These are phyloP conservation scores for Xenopus laevis DNA, from an alignment of 2,113 vertebrate genomes.

Conservation along the genomic window DNA sequence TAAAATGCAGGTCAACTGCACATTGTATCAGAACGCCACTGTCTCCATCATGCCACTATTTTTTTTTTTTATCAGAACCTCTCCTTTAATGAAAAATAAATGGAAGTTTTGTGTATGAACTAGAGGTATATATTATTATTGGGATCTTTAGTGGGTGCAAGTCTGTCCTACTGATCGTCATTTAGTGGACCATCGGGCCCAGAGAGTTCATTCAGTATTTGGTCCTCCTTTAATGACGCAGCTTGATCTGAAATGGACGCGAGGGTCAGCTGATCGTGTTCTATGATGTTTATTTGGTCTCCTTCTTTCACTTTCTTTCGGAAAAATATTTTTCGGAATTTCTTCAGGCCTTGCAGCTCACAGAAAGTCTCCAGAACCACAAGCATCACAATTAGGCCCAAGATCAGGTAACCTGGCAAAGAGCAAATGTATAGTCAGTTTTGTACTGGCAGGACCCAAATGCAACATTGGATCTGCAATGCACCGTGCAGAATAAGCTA, in stretches of 20 bases:
- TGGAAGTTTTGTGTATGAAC: too few relatives aligned
- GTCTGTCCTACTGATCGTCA: slow-evolving; percentile 8
- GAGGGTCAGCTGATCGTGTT: slow-evolving; percentile 90
- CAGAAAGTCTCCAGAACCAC: slow-evolving; percentile 96
- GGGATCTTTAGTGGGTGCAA: too few relatives aligned
- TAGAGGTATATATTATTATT: too few relatives aligned
- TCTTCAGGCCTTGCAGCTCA: slow-evolving; percentile 91
- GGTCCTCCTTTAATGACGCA: slow-evolving; percentile 67
- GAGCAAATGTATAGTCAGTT: not conserved
- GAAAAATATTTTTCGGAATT: slow-evolving; percentile 91
- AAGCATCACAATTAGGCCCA: slow-evolving; percentile 90
- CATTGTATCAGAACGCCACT: too few relatives aligned
- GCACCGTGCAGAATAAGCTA: too few relatives aligned
- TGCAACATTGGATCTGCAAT: not conserved
- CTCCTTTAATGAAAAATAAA: too few relatives aligned
- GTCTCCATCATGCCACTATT: too few relatives aligned
- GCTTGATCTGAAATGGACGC: slow-evolving; percentile 76
- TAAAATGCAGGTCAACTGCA: too few relatives aligned
- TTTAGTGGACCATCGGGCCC: slow-evolving; percentile 55
- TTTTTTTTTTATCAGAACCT: too few relatives aligned
- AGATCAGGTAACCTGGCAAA: slow-evolving; percentile 80
- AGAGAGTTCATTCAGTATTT: slow-evolving; percentile 73
- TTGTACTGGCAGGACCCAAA: not conserved
- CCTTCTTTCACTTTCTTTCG: slow-evolving; percentile 89
- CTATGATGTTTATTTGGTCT: slow-evolving; percentile 81